Base-by-base conservation (phyloP, 2,113 vertebrate species). In the Rhagologus leucostigma region DNA sequence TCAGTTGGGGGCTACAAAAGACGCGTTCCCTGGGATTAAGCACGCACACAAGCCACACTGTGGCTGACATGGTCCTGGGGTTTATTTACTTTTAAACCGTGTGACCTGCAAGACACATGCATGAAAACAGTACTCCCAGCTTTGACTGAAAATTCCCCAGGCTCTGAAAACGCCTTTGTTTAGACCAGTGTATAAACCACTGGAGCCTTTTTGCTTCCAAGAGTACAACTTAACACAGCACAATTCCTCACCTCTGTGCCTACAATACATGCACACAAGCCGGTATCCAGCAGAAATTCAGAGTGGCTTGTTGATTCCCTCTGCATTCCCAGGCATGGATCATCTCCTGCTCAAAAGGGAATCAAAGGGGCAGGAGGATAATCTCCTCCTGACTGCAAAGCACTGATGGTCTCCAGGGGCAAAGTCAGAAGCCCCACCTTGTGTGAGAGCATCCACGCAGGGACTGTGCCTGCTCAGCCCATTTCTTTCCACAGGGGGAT, bases 211-310 rank as follows among this genome's bases (percentile, higher is more conserved):
- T 49, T 53, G 29, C 64, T 91, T 56, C 70, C 52, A 18, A 29
- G 35, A 35, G 32, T 11, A 42, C 55, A 74, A 10, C 16, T 47
- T 21, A 44, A 27, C 23, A 9, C 20, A 52, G 41, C 50, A 33
- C 42, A 56, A 14, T 10, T 57, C 17, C 2, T 49, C 6, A 1
- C 19, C n/a, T 37, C 49, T n/a, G 42, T 26, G 56, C 24, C 74
- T n/a, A 49, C 35, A 52, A 8, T 0, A 4, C 32, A 24, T 0
- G 2, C 44, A 50, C 50, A 56, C 20, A 39, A 64, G 30, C 7
- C 0, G 4, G 1, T 33, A 50, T 2, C 18, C 89, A 70, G 84
- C 15, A n/a, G 65, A 84, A 91, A 75, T 24, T 41, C 55, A 69
- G 59, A 56, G 32, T 3, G 24, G 33, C 12, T 41, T 18, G 32